phyloP scores from a whole-genome alignment of 2,113 vertebrate genomes.

The Pygoscelis antarcticus region DNA sequence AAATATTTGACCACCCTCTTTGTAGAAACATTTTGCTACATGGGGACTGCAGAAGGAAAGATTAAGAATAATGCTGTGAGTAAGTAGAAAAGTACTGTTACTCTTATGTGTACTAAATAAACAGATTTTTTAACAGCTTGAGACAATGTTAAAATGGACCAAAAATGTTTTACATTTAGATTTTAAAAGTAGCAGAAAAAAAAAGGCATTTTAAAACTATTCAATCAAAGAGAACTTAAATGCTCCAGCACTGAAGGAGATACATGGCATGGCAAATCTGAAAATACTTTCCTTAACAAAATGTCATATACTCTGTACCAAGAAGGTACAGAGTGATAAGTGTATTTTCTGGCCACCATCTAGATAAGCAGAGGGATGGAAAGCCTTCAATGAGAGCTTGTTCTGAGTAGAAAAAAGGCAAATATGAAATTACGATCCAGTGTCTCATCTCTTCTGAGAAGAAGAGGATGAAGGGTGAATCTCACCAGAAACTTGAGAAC shows the following conservation, averaged over 20 bases:
- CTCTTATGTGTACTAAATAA: background rate
- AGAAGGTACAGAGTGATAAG: background rate
- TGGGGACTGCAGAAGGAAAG: background rate
- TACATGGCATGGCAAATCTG: background rate
- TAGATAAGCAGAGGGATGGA: background rate
- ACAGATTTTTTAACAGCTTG: background rate
- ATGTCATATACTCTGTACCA: background rate
- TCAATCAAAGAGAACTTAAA: background rate
- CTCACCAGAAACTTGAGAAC: background rate
- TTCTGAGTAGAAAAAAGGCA: background rate
- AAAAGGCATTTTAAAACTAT: background rate
- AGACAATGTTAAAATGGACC: background rate
- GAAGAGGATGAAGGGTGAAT: background rate
- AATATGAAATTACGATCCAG: background rate
- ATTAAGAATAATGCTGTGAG: background rate
- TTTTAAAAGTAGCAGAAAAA: background rate
- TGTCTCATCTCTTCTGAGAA: background rate
- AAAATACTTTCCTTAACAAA: background rate
- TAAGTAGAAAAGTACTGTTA: background rate
- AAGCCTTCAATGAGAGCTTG: background rate
- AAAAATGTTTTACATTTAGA: background rate
- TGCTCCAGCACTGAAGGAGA: background rate
- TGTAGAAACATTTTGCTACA: background rate
- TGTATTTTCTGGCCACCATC: background rate
- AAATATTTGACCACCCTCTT: background rate